Conservation (phyloP, 2,797 vertebrate species). For the Austrolebias charrua region DNA sequence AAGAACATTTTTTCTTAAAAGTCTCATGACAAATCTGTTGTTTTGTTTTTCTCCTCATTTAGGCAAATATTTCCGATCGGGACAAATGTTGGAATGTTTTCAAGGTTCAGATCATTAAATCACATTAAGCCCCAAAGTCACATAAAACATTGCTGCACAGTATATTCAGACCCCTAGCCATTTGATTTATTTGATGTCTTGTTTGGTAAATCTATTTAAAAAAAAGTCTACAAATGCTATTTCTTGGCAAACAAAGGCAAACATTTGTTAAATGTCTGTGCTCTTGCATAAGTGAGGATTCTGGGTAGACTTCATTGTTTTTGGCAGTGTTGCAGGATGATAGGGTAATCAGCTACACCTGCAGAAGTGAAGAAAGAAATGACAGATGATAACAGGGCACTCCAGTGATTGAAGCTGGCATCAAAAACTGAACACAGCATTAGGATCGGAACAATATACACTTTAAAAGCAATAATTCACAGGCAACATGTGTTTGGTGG, state of each 20-base stretch:
- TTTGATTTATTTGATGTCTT: neutral
- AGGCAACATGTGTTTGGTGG: conserved; percentile 66
- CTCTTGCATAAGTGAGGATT: conserved; percentile 15
- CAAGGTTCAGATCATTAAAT: conserved; percentile 1
- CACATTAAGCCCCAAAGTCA: neutral
- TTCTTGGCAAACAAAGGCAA: neutral
- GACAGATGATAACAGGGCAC: conserved; percentile 56
- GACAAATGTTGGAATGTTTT: neutral
- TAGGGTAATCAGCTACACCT: conserved; percentile 52
- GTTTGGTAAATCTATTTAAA: conserved; percentile 3
- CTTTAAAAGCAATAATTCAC: conserved; percentile 66
- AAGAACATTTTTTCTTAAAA: neutral
- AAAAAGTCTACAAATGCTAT: neutral
- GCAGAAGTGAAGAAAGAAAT: conserved; percentile 37
- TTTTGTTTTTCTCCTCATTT: neutral
- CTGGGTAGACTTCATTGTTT: conserved; percentile 33
- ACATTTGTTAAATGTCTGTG: conserved; percentile 9
- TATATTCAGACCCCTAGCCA: neutral
- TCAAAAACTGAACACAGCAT: conserved; percentile 46
- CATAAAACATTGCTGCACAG: neutral
- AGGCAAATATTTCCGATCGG: conserved; percentile 9
- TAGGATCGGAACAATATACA: conserved; percentile 65
- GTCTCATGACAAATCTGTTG: neutral
- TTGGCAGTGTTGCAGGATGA: conserved; percentile 31
- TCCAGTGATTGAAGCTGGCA: conserved; percentile 52